Evolutionary conservation across 2,888 invertebrate species (phyloP).

Genomic region (Coelinius sp.): DNA sequence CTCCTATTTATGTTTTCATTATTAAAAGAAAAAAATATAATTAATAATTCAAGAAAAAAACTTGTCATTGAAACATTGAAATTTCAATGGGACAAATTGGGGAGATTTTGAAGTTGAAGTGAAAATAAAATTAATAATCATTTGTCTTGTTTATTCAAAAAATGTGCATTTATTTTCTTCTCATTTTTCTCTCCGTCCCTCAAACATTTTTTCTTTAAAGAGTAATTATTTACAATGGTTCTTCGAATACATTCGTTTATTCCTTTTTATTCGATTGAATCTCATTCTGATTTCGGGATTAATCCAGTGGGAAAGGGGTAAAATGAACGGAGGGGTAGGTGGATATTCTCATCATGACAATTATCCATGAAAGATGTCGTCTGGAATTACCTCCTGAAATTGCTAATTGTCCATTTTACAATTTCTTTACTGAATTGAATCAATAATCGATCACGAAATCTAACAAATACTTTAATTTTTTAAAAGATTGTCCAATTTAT

Average conservation of each 20-base stretch:
- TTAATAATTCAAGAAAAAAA: too few species aligned
- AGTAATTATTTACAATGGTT: not conserved
- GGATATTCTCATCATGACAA: too few species aligned
- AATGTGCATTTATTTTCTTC: not conserved
- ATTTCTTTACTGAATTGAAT: not conserved
- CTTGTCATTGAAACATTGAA: too few species aligned
- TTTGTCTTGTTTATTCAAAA: not conserved
- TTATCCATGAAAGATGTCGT: too few species aligned
- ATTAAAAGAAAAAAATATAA: not conserved
- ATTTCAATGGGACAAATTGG: slow-evolving; percentile 69
- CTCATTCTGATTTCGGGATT: not conserved
- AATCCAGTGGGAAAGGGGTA: not conserved
- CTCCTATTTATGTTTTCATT: not conserved
- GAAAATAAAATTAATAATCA: slow-evolving; percentile 15
- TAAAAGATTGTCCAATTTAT: slow-evolving; percentile 4
- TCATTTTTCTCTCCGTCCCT: not conserved
- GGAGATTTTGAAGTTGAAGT: slow-evolving; percentile 47
- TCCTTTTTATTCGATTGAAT: not conserved
- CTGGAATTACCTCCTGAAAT: too few species aligned
- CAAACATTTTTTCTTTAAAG: not conserved
- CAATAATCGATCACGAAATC: not conserved
- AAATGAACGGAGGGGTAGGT: too few species aligned
- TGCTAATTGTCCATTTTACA: too few species aligned
- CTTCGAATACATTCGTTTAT: not conserved
- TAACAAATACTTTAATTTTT: not conserved